Evolutionary conservation across 2,113 vertebrate genomes (phyloP).

Genomic region (Calcarius ornatus): DNA sequence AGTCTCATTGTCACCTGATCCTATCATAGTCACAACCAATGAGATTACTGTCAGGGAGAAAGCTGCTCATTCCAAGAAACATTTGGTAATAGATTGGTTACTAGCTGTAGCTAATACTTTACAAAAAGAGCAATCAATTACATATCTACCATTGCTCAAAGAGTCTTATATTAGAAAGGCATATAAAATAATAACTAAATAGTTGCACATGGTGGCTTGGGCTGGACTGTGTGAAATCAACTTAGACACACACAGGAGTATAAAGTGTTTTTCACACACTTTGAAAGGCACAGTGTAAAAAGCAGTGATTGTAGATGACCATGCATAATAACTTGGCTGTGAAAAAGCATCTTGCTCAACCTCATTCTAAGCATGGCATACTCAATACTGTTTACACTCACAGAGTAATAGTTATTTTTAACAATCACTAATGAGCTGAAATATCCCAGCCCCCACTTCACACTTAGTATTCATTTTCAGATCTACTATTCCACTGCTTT

Average conservation of each 20-base stretch:
- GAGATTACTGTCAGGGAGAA: constrained; percentile 25
- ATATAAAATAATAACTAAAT: background rate
- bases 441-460: background rate
- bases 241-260: background rate
- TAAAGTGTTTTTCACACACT: constrained; percentile 15
- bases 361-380: background rate
- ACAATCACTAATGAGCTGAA: constrained; percentile 5
- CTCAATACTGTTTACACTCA: background rate
- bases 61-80: constrained; percentile 35
- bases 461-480: constrained; percentile 8
- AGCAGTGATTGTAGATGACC: background rate
- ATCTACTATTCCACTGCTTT: background rate
- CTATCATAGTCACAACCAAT: constrained; percentile 1
- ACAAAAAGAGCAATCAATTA: constrained; percentile 46
- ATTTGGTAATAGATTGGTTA: constrained; percentile 51
- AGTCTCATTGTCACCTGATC: constrained; percentile 31
- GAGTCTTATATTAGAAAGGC: background rate
- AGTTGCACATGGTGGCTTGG: background rate
- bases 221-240: constrained; percentile 8
- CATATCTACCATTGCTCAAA: background rate
- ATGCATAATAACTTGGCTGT: background rate
- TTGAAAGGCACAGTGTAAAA: constrained; percentile 8
- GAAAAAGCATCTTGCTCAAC: background rate
- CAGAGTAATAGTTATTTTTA: constrained; percentile 17
- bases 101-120: constrained; percentile 44